These are phyloP conservation scores for Phragmatobia fuliginosa DNA, from an alignment of 2,888 invertebrate genomes.

Conservation along the genomic window DNA sequence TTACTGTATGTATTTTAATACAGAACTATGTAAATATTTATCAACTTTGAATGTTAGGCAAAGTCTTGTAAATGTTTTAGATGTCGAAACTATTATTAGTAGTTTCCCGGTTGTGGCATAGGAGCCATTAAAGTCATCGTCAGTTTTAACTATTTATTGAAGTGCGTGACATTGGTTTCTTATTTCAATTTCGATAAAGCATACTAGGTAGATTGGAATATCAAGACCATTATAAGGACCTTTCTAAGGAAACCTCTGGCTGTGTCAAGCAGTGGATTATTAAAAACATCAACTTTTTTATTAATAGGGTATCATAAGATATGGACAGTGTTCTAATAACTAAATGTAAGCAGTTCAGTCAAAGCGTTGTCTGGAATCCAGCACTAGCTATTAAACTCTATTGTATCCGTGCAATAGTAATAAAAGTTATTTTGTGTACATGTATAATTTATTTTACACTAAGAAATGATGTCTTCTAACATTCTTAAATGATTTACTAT, in stretches of 20 bases:
- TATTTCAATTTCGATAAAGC: background rate
- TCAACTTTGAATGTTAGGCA: background rate
- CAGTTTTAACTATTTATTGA: background rate
- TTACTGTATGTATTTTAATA: conserved; percentile 66
- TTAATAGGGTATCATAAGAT: background rate
- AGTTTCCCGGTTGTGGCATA: background rate
- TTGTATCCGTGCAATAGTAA: no score
- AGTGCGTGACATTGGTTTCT: background rate
- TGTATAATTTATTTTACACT: no score
- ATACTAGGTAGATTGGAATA: background rate
- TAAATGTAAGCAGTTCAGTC: background rate
- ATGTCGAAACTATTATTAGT: background rate
- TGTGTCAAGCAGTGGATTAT: no score
- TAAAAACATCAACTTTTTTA: background rate
- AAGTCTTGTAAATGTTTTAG: background rate
- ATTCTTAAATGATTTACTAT: background rate
- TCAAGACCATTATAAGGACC: no score
- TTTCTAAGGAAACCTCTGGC: no score
- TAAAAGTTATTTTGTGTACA: no score
- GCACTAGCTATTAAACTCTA: no score
- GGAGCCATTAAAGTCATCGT: background rate
- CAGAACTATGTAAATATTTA: background rate
- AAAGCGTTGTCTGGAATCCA: background rate
- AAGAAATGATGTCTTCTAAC: background rate
- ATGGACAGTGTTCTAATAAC: background rate